Conservation (phyloP, 2,113 vertebrate genomes). For the Podilymbus podiceps region DNA sequence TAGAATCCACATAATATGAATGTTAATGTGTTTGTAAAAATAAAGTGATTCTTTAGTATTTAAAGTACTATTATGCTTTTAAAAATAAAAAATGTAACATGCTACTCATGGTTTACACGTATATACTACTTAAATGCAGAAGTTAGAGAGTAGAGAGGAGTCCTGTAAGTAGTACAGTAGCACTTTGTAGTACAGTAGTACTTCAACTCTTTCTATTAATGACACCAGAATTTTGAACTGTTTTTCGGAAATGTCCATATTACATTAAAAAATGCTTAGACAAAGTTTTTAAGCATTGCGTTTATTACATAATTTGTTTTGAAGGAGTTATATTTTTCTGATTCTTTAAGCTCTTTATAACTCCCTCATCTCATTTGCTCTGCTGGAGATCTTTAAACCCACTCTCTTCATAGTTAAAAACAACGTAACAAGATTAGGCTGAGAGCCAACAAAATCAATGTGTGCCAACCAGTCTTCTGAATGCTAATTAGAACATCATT, state of each 20-base stretch:
- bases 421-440: conserved; percentile 65
- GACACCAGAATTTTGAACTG: not conserved
- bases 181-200: not conserved
- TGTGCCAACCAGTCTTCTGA: conserved; percentile 18
- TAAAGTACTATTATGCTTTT: not conserved
- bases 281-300: not conserved
- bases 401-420: conserved; percentile 62
- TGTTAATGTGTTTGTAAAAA: not conserved
- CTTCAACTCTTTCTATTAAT: not conserved
- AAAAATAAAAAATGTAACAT: not conserved
- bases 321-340: not conserved
- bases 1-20: not conserved
- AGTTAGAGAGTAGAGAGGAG: not conserved
- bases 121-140: not conserved
- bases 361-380: conserved; percentile 47
- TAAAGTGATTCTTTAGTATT: not conserved
- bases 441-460: conserved; percentile 54
- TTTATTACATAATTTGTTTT: not conserved
- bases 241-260: not conserved
- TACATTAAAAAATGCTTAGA: not conserved
- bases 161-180: not conserved
- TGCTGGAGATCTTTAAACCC: conserved; percentile 58
- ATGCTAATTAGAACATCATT: conserved; percentile 53
- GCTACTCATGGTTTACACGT: not conserved
- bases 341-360: conserved; percentile 54